phyloP scores from a whole-genome alignment of 2,113 vertebrate species.

The Hypanus sabinus region DNA sequence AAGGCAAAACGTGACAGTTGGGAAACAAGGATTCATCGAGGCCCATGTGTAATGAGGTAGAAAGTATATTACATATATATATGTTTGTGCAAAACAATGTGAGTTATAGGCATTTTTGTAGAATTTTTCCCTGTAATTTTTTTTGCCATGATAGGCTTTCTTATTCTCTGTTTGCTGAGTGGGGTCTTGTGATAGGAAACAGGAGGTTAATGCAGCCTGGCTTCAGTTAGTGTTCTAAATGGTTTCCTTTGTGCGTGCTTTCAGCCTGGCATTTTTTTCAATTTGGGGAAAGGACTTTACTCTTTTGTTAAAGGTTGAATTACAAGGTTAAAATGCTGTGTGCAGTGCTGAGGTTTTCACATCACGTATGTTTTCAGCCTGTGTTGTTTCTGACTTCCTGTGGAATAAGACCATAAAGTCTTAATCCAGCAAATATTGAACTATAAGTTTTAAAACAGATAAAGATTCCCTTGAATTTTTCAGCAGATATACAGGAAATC shows the following conservation, averaged over 20 bases:
- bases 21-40: too few species aligned
- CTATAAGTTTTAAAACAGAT: background rate
- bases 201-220: constrained; percentile 14
- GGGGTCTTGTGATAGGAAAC: background rate
- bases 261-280: background rate
- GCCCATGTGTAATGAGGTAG: too few species aligned
- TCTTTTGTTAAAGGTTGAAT: constrained; percentile 11
- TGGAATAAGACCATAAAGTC: background rate
- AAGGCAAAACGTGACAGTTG: background rate
- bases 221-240: constrained; percentile 32
- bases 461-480: background rate
- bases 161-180: background rate
- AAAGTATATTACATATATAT: background rate
- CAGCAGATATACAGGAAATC: background rate
- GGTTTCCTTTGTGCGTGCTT: constrained; percentile 1
- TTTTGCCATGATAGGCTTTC: background rate
- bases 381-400: background rate
- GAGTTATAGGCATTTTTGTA: background rate
- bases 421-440: background rate
- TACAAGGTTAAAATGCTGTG: background rate
- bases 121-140: too few species aligned
- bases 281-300: constrained; percentile 3
- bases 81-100: background rate
- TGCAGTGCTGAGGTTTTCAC: background rate
- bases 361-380: background rate